Percentiles rank a stretch among this genome's conserved stretches.
Conservation (phyloP, 2,888 invertebrate species). For the Troides aeacus region DNA sequence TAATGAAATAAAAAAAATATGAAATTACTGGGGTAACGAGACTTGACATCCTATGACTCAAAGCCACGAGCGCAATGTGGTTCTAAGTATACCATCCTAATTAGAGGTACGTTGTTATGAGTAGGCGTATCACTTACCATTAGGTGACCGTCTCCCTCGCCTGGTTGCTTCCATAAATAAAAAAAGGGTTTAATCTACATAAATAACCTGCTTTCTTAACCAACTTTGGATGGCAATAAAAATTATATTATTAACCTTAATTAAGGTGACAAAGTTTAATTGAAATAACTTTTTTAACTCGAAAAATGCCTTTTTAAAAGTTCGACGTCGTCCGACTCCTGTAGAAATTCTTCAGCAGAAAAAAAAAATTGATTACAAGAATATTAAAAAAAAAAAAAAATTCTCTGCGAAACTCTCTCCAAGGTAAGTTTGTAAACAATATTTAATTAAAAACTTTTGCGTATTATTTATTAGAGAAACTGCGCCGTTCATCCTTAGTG, state of each 20-base stretch:
- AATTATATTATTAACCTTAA: not conserved
- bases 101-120: too few relatives aligned
- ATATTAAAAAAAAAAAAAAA: conserved; percentile 5
- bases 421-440: conserved; percentile 14
- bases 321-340: conserved; percentile 6
- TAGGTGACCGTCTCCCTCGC: too few relatives aligned
- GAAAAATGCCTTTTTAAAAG: conserved; percentile 17
- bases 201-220: too few relatives aligned
- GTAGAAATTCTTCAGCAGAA: conserved; percentile 12
- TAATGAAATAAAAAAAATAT: too few relatives aligned
- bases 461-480: conserved; percentile 6
- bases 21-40: too few relatives aligned
- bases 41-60: too few relatives aligned
- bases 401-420: conserved; percentile 8
- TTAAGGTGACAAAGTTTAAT: conserved; percentile 15
- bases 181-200: too few relatives aligned
- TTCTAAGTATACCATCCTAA: too few relatives aligned
- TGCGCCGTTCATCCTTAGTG: not conserved
- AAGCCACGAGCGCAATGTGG: too few relatives aligned
- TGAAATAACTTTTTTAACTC: conserved; percentile 13
- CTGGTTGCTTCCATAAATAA: too few relatives aligned
- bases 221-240: not conserved
- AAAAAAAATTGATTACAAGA: conserved; percentile 13
- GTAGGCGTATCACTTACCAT: too few relatives aligned
- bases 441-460: conserved; percentile 20